Conservation (phyloP, 2,113 vertebrate genomes). For the Podarcis muralis region DNA sequence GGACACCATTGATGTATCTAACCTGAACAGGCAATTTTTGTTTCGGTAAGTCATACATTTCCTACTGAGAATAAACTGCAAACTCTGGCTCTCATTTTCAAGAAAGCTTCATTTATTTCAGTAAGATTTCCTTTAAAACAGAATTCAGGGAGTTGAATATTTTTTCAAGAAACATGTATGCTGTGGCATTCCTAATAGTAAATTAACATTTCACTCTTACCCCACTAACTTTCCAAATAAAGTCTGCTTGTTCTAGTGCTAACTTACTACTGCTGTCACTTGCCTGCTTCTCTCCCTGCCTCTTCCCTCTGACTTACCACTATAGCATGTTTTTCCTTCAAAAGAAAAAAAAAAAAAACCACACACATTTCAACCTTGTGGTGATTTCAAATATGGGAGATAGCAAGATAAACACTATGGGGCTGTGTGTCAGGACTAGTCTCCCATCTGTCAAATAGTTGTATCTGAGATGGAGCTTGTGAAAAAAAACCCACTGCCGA, state of each 20-base stretch:
- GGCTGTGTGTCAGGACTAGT: background rate
- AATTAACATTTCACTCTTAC: background rate
- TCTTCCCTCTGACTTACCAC: background rate
- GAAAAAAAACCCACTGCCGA: background rate
- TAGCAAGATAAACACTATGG: background rate
- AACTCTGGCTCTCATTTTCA: background rate
- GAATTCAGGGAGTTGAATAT: background rate
- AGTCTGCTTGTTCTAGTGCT: background rate
- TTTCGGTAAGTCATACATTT: constrained; percentile 85
- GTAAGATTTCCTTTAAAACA: background rate
- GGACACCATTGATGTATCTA: constrained; percentile 96
- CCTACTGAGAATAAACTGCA: background rate
- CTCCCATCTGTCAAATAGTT: background rate
- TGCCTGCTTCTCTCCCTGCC: background rate
- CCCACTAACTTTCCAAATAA: background rate
- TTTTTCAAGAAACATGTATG: background rate
- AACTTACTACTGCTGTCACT: too few relatives aligned
- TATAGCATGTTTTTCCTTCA: background rate
- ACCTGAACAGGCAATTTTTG: constrained; percentile 96
- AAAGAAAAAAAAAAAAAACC: background rate
- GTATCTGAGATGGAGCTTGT: background rate
- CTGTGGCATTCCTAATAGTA: background rate
- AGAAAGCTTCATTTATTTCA: background rate
- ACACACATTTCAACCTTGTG: background rate
- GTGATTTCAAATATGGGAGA: background rate